A percentile compares a stretch with the other conserved stretches of the same genome.
Conservation (phyloP, 2,888 invertebrate genomes). For the Camponotus fellah region DNA sequence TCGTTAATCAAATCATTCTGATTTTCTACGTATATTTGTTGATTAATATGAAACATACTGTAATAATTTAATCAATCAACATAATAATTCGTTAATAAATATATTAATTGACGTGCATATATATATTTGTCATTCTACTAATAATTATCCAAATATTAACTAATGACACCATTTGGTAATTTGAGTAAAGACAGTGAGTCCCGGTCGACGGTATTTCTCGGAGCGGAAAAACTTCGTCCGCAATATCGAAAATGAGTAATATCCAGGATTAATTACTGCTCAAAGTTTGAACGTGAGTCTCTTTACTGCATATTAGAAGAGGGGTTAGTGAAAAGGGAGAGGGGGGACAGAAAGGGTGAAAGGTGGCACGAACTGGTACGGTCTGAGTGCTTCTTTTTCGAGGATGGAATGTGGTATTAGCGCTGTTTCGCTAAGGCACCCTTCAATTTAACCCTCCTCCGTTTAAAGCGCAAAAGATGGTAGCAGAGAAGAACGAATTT, state of each 20-base stretch:
- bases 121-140: neutral
- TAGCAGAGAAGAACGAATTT: neutral
- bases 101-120: neutral
- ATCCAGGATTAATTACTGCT: slow-evolving; percentile 71
- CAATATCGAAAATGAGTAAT: slow-evolving; percentile 70
- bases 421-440: slow-evolving; percentile 72
- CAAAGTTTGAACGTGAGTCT: slow-evolving; percentile 64
- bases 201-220: neutral
- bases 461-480: slow-evolving; percentile 58
- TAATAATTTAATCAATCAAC: slow-evolving; percentile 21
- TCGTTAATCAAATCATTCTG: neutral
- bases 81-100: slow-evolving; percentile 12
- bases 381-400: slow-evolving; percentile 70
- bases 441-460: slow-evolving; percentile 71
- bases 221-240: slow-evolving; percentile 31
- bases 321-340: slow-evolving; percentile 37
- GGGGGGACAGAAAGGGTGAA: slow-evolving; percentile 62
- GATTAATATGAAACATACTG: neutral
- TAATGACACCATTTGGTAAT: slow-evolving; percentile 8
- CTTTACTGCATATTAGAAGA: slow-evolving; percentile 71
- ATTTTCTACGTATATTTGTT: slow-evolving; percentile 13
- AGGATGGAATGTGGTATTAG: slow-evolving; percentile 72
- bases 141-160: slow-evolving; percentile 32
- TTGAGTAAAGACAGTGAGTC: slow-evolving; percentile 1
- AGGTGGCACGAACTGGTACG: slow-evolving; percentile 70